Evolutionary conservation across 2,113 vertebrate genomes (phyloP), one percentile per base, ranked within the genome.

Genomic region (Lepidothrix coronata): DNA sequence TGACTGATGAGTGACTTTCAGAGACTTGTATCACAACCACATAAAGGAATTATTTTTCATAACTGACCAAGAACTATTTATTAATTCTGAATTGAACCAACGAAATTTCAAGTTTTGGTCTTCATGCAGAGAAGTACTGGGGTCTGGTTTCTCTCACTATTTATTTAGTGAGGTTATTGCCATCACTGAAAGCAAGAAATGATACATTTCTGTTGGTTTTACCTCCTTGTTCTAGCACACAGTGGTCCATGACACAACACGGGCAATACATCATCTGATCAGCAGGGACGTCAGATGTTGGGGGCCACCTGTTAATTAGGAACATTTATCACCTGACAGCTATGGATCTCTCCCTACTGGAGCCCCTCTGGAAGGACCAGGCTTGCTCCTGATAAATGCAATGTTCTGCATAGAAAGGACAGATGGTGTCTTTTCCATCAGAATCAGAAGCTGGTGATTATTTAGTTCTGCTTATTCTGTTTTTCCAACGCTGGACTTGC

Each of bases 111-210:
- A 14, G 2, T 44, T 91, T 77, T 75, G 49, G 75, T 88, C 57
- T 83, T 61, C 61, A 33, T 5, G 2, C 30, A 72, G 55, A 22
- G 77, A 88, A 79, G 51, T 39, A 11, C 6, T 20, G 24, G 51
- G 71, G 61, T 78, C 65, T 72, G 39, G n/a, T 75, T 94, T 85
- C 83, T 54, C 61, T 72, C 83, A 91, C 24, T 89, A 89, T 94
- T 94, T 96, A 75, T 84, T 86, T 61, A 61, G 68, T 72, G 41
- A 93, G 52, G 61, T 35, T 89, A 84, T 31, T 84, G 31, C 48
- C 61, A 55, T 49, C 61, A 63, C 12, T 44, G 35, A 76, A 90
- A 74, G 41, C 57, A 90, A 74, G 79, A 75, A 59, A 33, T 25
- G 5, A 84, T 22, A n/a, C 3, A 14, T 66, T 81, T 61, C 57